Evolutionary conservation across 1,140 invertebrate species (phyloP).

Genomic region (Cotesia vestalis): DNA sequence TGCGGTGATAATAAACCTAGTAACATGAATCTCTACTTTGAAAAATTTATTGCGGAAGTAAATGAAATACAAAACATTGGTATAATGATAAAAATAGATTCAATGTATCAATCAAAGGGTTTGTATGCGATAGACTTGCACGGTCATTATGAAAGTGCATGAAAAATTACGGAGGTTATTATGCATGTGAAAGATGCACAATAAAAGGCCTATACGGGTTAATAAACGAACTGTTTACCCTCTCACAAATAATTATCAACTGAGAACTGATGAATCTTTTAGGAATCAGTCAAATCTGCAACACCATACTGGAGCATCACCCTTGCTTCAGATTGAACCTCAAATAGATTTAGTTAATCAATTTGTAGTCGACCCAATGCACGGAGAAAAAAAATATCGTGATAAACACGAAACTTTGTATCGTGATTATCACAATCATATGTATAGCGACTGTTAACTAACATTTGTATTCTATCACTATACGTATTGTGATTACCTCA

Average conservation of each 20-base stretch:
- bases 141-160: conserved; percentile 26
- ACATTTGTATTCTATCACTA: no score
- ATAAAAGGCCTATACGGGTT: conserved; percentile 21
- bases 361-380: conserved; percentile 38
- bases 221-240: conserved; percentile 32
- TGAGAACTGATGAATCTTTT: conserved; percentile 39
- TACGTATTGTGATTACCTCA: no score
- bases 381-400: no score
- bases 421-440: no score
- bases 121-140: conserved; percentile 32
- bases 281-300: conserved; percentile 22
- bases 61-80: conserved; percentile 9
- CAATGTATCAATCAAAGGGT: conserved; percentile 22
- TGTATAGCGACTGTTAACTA: no score
- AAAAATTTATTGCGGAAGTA: conserved; percentile 30
- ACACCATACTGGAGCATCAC: conserved; percentile 38
- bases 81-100: conserved; percentile 23
- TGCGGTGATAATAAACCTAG: conserved; percentile 20
- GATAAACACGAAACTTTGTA: no score
- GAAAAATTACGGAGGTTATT: conserved; percentile 33
- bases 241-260: not conserved
- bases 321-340: conserved; percentile 34
- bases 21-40: not conserved
- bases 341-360: conserved; percentile 34
- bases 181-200: conserved; percentile 35